Conservation (phyloP, 2,888 invertebrate species). For the Athetis lepigone region DNA sequence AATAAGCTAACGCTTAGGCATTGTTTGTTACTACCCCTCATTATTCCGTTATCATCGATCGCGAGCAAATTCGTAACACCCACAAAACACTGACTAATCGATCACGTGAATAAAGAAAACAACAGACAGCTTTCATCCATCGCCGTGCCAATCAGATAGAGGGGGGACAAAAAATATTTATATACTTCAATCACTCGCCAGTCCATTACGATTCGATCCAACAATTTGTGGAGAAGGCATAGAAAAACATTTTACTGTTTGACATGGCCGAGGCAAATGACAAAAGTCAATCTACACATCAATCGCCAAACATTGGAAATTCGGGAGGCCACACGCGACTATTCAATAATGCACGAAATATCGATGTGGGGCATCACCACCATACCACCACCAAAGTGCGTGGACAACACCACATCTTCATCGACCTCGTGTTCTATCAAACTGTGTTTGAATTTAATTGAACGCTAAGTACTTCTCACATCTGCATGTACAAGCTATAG, state of each 20-base stretch:
- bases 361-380: slow-evolving; percentile 89
- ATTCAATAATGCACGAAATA: slow-evolving; percentile 89
- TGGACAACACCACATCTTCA: slow-evolving; percentile 74
- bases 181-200: slow-evolving; percentile 82
- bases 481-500: slow-evolving; percentile 1
- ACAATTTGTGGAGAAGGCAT: slow-evolving; percentile 86
- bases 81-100: slow-evolving; percentile 56
- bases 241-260: slow-evolving; percentile 89
- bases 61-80: slow-evolving; percentile 61
- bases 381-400: slow-evolving; percentile 71
- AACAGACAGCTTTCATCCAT: slow-evolving; percentile 83
- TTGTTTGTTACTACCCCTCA: slow-evolving; percentile 52
- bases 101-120: slow-evolving; percentile 76
- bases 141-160: slow-evolving; percentile 86
- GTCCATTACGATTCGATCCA: slow-evolving; percentile 85
- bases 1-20: slow-evolving; percentile 30
- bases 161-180: slow-evolving; percentile 72
- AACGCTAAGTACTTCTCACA: slow-evolving; percentile 11
- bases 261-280: slow-evolving; percentile 89
- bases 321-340: slow-evolving; percentile 89
- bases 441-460: slow-evolving; percentile 61
- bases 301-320: slow-evolving; percentile 90
- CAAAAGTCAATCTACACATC: slow-evolving; percentile 91
- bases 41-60: slow-evolving; percentile 62
- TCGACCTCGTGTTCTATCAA: slow-evolving; percentile 70